Percentiles rank a stretch among this genome's conserved stretches.
phyloP scores from a whole-genome alignment of 1,140 invertebrate genomes.

The Drosophila novamexicana region DNA sequence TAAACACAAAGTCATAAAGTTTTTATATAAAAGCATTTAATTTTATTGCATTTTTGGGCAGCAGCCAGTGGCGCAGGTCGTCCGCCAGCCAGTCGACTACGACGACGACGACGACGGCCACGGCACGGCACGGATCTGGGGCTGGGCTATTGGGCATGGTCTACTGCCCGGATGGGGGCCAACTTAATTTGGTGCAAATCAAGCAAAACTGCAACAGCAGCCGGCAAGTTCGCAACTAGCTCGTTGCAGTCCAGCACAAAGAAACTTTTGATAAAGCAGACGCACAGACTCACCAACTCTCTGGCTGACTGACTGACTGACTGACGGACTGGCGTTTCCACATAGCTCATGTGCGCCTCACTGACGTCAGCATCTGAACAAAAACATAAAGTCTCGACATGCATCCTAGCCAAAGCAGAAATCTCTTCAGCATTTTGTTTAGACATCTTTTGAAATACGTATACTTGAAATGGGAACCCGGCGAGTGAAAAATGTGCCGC shows the following conservation, averaged over 20 bases:
- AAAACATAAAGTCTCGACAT: conserved; percentile 35
- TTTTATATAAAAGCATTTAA: conserved; percentile 82
- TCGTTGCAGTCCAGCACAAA: conserved; percentile 25
- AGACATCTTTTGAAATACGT: conserved; percentile 50
- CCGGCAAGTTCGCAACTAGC: conserved; percentile 38
- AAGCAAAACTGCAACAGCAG: conserved; percentile 78
- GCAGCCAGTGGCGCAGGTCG: conserved; percentile 48
- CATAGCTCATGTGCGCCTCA: conserved; percentile 38
- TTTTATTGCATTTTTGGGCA: conserved; percentile 81
- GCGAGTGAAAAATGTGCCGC: conserved; percentile 18
- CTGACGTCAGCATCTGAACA: conserved; percentile 63
- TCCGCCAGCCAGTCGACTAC: conserved; percentile 16
- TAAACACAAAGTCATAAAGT: conserved; percentile 82
- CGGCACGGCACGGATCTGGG: conserved; percentile 39
- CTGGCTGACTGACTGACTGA: conserved; percentile 8
- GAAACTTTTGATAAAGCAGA: conserved; percentile 36
- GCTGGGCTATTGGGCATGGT: conserved; percentile 47
- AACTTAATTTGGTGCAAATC: conserved; percentile 80
- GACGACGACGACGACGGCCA: conserved; percentile 29
- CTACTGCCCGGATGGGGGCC: conserved; percentile 59
- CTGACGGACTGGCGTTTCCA: conserved; percentile 24
- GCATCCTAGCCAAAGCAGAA: conserved; percentile 21
- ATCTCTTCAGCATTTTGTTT: conserved; percentile 53
- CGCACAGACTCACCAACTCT: conserved; percentile 7
- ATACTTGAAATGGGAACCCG: conserved; percentile 44